Conservation (phyloP, 2,797 vertebrate species). For the Gobionotothen gibberifrons region DNA sequence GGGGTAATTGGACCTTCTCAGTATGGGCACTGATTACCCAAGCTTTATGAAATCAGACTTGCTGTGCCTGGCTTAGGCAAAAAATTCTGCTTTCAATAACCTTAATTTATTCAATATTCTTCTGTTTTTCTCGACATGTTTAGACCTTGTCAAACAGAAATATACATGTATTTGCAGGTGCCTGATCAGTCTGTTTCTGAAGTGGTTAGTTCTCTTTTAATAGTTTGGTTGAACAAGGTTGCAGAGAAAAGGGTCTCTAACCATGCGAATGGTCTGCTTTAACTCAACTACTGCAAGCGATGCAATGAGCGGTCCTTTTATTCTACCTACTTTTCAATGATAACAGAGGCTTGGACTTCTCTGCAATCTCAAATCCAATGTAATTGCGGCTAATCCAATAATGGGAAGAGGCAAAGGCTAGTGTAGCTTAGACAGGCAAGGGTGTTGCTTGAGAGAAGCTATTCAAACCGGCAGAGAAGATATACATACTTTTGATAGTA, state of each 20-base stretch:
- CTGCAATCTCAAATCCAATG: too few relatives aligned
- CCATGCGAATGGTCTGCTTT: neutral
- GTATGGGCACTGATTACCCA: conserved; percentile 28
- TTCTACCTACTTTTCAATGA: neutral
- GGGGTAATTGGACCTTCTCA: conserved; percentile 55
- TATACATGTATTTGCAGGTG: neutral
- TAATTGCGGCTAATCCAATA: too few relatives aligned
- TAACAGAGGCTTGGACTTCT: neutral
- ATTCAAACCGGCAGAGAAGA: too few relatives aligned
- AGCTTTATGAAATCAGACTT: conserved; percentile 10
- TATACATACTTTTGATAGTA: too few relatives aligned
- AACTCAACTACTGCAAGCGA: neutral
- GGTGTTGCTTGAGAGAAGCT: too few relatives aligned
- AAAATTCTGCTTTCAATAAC: neutral
- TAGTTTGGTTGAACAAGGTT: neutral
- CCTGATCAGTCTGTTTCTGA: neutral
- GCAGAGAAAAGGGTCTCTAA: neutral
- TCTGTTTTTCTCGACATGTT: neutral
- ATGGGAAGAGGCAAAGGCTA: too few relatives aligned
- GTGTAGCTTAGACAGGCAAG: too few relatives aligned
- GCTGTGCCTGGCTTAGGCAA: neutral
- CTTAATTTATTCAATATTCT: neutral
- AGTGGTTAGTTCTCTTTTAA: neutral
- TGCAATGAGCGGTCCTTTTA: too few relatives aligned
- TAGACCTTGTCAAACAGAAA: neutral